A percentile compares a stretch with the other conserved stretches of the same genome.
Evolutionary conservation across 2,113 vertebrate species (phyloP).

Genomic region (Fregata magnificens): DNA sequence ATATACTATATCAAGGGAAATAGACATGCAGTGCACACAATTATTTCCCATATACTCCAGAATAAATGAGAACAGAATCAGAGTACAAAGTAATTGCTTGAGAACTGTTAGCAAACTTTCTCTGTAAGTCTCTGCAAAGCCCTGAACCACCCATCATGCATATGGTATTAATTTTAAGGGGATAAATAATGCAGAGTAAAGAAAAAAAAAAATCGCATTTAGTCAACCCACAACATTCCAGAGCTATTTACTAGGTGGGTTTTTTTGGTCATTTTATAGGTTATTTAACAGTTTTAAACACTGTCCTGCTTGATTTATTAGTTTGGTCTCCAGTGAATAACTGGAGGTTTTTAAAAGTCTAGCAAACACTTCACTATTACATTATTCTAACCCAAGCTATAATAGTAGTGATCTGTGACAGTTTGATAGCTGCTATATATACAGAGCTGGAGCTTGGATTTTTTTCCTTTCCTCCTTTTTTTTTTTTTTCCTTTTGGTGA

Average conservation of each 20-base stretch:
- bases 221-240: not conserved
- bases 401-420: not conserved
- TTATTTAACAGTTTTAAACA: not conserved
- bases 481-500: not conserved
- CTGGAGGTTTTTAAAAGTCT: slow-evolving; percentile 16
- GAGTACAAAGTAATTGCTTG: not conserved
- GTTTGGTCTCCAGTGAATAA: not conserved
- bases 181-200: slow-evolving; percentile 3
- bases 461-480: not conserved
- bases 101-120: not conserved
- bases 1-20: not conserved
- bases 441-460: not conserved
- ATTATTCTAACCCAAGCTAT: not conserved
- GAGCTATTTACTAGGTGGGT: not conserved
- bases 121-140: not conserved
- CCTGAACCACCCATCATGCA: not conserved
- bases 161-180: not conserved
- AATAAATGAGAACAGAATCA: not conserved
- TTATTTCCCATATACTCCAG: not conserved
- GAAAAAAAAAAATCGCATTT: not conserved
- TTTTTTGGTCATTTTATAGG: not conserved
- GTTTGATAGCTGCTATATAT: not conserved
- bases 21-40: not conserved
- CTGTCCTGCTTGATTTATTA: not conserved
- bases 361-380: not conserved